phyloP scores from a whole-genome alignment of 2,113 vertebrate genomes.

The Nematolebias whitei region DNA sequence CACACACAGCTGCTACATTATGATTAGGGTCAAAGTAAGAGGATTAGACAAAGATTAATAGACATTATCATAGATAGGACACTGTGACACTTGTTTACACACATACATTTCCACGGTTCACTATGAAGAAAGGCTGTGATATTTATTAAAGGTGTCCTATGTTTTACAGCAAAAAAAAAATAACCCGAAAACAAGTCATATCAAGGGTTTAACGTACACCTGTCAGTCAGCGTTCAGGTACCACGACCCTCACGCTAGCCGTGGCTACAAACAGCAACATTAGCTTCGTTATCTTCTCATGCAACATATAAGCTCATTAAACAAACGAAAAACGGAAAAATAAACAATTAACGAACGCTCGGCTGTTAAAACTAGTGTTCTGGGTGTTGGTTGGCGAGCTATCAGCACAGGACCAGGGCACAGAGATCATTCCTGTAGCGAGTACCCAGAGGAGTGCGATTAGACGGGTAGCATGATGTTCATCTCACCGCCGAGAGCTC shows the following conservation, averaged over 20 bases:
- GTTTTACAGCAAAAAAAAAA: neutral
- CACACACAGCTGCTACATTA: conserved; percentile 49
- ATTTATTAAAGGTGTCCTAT: neutral
- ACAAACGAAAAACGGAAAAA: neutral
- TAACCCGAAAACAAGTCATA: neutral
- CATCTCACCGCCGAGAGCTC: conserved; percentile 68
- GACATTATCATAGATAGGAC: conserved; percentile 43
- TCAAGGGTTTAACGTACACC: neutral
- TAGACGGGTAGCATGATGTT: conserved; percentile 51
- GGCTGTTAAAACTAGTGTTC: neutral
- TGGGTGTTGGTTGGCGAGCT: conserved; percentile 35
- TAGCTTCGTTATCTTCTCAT: conserved; percentile 4
- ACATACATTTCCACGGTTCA: conserved; percentile 2
- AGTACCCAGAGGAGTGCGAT: conserved; percentile 18
- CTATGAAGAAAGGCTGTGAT: neutral
- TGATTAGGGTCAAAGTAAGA: conserved; percentile 72
- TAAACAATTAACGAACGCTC: neutral
- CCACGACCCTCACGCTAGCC: conserved; percentile 23
- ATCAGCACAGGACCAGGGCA: conserved; percentile 34
- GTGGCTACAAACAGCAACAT: conserved; percentile 22
- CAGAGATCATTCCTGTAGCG: conserved; percentile 16
- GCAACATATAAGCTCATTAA: neutral
- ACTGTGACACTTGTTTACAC: conserved; percentile 34
- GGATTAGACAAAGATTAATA: conserved; percentile 73
- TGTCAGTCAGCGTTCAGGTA: conserved; percentile 3